These are phyloP conservation scores for Drosophila kuntzei DNA, from an alignment of 2,888 invertebrate species.

Conservation along the genomic window DNA sequence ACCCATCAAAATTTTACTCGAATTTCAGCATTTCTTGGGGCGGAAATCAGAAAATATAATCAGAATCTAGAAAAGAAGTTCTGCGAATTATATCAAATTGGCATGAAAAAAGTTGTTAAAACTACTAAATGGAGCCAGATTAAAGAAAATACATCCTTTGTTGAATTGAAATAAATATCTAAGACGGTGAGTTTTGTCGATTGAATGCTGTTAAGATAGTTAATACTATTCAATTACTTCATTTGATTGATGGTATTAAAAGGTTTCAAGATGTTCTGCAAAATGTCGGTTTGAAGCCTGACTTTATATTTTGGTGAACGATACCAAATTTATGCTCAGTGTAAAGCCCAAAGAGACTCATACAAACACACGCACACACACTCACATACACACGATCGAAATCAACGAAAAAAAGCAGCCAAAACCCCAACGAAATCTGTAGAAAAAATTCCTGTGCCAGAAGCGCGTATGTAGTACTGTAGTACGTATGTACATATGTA, in stretches of 20 bases:
- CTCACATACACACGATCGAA: slow-evolving; percentile 48
- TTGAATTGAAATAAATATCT: not conserved
- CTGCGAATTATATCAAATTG: not conserved
- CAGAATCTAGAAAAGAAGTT: not conserved
- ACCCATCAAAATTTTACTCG: not conserved
- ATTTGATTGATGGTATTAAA: not conserved
- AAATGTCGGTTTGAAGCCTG: slow-evolving; percentile 29
- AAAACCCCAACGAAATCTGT: slow-evolving; percentile 61
- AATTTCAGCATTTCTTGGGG: not conserved
- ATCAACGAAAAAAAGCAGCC: slow-evolving; percentile 55
- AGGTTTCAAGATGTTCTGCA: not conserved
- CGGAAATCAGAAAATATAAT: not conserved
- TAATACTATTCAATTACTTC: not conserved
- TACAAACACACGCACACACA: slow-evolving; percentile 35
- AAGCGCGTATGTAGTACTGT: slow-evolving; percentile 30
- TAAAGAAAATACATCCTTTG: not conserved
- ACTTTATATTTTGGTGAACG: slow-evolving; percentile 12
- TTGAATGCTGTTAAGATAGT: not conserved
- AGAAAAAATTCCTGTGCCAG: slow-evolving; percentile 60
- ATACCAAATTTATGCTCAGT: slow-evolving; percentile 59
- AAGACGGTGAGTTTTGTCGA: not conserved
- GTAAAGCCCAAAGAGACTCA: slow-evolving; percentile 52
- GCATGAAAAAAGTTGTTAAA: not conserved
- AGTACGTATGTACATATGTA: slow-evolving; percentile 1
- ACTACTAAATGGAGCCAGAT: too few relatives aligned